A percentile compares a stretch with the other conserved stretches of the same genome.
phyloP scores from a whole-genome alignment of 2,113 vertebrate species.

The Tyrannus savana region DNA sequence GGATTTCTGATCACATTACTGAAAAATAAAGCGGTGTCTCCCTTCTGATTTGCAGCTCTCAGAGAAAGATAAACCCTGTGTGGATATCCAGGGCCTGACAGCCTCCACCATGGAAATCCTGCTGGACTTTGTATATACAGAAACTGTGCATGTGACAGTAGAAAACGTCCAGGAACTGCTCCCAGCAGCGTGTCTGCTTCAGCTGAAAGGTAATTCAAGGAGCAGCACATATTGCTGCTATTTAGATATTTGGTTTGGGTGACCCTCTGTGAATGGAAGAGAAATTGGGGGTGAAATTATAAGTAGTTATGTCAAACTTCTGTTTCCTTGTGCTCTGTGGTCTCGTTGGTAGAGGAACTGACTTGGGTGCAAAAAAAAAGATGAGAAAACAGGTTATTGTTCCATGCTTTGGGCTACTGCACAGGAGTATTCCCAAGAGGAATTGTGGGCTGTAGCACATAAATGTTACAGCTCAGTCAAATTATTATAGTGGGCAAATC shows the following conservation, averaged over 20 bases:
- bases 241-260: neutral
- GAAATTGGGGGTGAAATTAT: neutral
- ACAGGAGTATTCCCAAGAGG: neutral
- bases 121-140: constrained; percentile 97
- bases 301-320: neutral
- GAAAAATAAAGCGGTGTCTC: neutral
- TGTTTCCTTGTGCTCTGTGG: neutral
- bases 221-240: neutral
- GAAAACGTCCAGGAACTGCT: constrained; percentile 97
- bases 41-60: constrained; percentile 81
- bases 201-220: constrained; percentile 89
- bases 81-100: constrained; percentile 96
- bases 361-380: neutral
- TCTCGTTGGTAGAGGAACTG: neutral
- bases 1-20: neutral
- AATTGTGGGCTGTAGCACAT: neutral
- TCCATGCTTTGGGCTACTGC: neutral
- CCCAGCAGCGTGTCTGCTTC: constrained; percentile 93
- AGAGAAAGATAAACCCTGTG: constrained; percentile 96
- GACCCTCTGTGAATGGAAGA: neutral
- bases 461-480: neutral
- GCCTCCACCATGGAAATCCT: constrained; percentile 99
- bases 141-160: constrained; percentile 96
- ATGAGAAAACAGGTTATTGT: neutral
- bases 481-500: neutral